Evolutionary conservation across 2,888 invertebrate genomes (phyloP), one percentile per base, ranked within the genome.

Genomic region (Caenorhabditis parvicauda): DNA sequence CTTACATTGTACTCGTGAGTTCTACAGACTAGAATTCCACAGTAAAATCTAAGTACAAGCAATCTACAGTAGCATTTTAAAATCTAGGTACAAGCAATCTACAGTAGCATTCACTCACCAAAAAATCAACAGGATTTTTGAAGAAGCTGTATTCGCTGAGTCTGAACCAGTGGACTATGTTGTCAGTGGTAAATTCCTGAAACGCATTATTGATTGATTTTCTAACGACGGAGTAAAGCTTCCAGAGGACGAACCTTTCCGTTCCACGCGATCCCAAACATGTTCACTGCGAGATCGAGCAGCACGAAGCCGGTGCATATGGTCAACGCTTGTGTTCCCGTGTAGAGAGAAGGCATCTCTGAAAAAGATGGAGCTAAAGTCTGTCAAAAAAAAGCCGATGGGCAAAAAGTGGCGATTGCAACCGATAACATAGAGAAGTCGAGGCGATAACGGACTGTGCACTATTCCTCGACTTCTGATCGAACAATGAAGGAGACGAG

Each of bases 161-260:
- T 44, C 79, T 70, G 51, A 79, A 77, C 79, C 79, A 79, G 47
- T 78, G 77, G 7, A 57, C 55, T 35, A 79, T 67, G 52, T 79
- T 79, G 51, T 72, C 76, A 41, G 72, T 50, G 12, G 75, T 72
- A 57, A 79, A 79, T 45, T 70, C 67, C 56, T 69, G 53, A 32
- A n/a, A 32, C 35, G 9, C 35, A 9, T 32, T n/a, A 32, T n/a
- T 32, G 9, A 32, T 9, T 32, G n/a, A 32, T 32, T 32, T 32
- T 32, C 14, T 14, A 9, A 41, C 42, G 32, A 1, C n/a, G 7
- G n/a, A 38, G 14, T 39, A 39, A 37, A 12, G 1, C 9, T 9
- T 47, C 35, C 1, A n/a, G 21, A 1, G 14, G 19, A 37, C 1
- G 6, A 21, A 60, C 64, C 44, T 54, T 55, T 54, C 66, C 66